These are phyloP conservation scores for Stratiomys singularior DNA, from an alignment of 2,888 invertebrate genomes.

Conservation along the genomic window DNA sequence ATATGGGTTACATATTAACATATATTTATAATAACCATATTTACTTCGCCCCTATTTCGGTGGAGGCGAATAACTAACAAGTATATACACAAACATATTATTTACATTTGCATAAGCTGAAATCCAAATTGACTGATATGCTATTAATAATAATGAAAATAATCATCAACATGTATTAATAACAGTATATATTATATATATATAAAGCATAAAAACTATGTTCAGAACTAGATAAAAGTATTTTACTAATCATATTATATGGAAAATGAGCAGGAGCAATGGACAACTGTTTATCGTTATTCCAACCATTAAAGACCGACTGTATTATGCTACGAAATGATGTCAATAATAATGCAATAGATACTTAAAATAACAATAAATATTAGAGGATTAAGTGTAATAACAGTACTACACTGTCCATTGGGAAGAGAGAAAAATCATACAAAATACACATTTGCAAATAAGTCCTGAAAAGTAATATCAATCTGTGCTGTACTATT, in stretches of 20 bases:
- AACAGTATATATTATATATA: constrained; percentile 12
- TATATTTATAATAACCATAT: too few relatives aligned
- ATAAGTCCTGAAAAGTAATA: constrained; percentile 21
- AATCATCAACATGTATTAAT: constrained; percentile 12
- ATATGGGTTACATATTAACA: too few relatives aligned
- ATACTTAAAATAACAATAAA: not conserved
- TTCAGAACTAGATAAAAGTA: constrained; percentile 18
- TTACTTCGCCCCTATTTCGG: too few relatives aligned
- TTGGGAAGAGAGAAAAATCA: not conserved
- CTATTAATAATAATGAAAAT: constrained; percentile 19
- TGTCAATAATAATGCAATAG: constrained; percentile 4
- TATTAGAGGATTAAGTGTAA: not conserved
- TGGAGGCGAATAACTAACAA: not conserved
- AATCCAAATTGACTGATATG: constrained; percentile 44
- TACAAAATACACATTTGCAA: not conserved
- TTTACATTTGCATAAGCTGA: not conserved
- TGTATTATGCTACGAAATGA: constrained; percentile 1
- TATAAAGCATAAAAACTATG: constrained; percentile 1
- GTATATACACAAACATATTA: not conserved
- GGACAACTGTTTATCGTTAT: constrained; percentile 8
- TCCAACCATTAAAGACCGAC: not conserved
- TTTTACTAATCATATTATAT: constrained; percentile 40
- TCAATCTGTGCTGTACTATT: constrained; percentile 16
- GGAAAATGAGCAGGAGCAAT: not conserved
- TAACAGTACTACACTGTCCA: not conserved